Conservation (phyloP, 92 coral and sea anemone genomes). For the Galaxea fascicularis region DNA sequence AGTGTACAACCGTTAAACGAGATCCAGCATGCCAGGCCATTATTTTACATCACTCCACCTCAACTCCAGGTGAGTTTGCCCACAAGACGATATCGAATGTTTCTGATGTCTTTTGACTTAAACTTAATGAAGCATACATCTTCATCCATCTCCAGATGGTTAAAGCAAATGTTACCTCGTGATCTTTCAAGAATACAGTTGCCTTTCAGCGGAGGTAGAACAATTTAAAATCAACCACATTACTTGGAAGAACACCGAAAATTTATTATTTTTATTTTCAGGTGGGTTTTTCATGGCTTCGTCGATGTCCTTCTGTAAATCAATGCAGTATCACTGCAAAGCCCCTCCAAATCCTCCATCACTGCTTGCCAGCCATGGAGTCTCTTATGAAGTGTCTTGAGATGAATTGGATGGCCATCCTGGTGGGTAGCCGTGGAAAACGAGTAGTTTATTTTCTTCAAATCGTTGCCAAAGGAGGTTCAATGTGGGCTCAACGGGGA, state of each 20-base stretch:
- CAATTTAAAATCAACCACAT: too few species aligned
- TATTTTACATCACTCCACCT: slow-evolving; percentile 82
- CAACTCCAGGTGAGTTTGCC: slow-evolving; percentile 77
- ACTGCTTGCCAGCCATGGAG: slow-evolving; percentile 87
- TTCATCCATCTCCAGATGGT: too few species aligned
- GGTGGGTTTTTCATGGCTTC: slow-evolving; percentile 91
- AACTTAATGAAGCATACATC: background rate
- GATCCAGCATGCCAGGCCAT: slow-evolving; percentile 27
- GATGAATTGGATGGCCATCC: slow-evolving; percentile 96
- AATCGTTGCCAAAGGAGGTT: background rate
- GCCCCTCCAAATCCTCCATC: slow-evolving; percentile 77
- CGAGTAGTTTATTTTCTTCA: background rate
- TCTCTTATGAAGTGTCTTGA: slow-evolving; percentile 91
- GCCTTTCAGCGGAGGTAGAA: too few species aligned
- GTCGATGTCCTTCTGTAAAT: slow-evolving; percentile 62
- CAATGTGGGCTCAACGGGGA: background rate
- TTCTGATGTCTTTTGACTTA: background rate
- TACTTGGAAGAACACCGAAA: background rate
- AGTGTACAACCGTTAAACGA: slow-evolving; percentile 21
- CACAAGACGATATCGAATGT: background rate
- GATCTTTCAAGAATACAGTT: too few species aligned
- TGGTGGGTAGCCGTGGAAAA: slow-evolving; percentile 65
- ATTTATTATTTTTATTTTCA: slow-evolving; percentile 12
- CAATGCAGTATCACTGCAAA: slow-evolving; percentile 36
- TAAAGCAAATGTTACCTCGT: too few species aligned